Evolutionary conservation across 1,140 invertebrate species (phyloP).

Genomic region (Elysia chlorotica): DNA sequence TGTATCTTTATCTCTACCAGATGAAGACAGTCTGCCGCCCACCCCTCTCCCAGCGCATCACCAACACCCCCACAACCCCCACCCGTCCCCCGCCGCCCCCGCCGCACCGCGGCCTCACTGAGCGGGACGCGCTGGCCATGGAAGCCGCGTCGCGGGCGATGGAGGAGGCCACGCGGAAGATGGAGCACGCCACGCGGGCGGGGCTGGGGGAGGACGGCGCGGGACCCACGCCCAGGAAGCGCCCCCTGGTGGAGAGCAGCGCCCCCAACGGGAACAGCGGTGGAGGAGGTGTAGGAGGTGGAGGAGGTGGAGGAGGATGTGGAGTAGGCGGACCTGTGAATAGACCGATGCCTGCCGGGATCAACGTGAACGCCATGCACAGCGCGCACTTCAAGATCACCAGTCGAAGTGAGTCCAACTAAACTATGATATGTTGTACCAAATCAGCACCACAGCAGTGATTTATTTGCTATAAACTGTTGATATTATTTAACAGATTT

Average conservation of each 20-base stretch:
- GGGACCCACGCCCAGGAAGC: slow-evolving; percentile 62
- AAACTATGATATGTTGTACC: too few species aligned
- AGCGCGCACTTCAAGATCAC: slow-evolving; percentile 89
- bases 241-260: slow-evolving; percentile 62
- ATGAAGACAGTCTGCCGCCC: slow-evolving; percentile 53
- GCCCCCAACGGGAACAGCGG: slow-evolving; percentile 42
- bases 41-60: slow-evolving; percentile 45
- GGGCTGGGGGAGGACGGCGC: slow-evolving; percentile 46
- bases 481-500: background rate
- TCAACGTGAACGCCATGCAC: too few species aligned
- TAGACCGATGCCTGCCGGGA: too few species aligned
- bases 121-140: slow-evolving; percentile 61
- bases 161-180: slow-evolving; percentile 59
- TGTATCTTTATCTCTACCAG: slow-evolving; percentile 31
- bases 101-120: slow-evolving; percentile 53
- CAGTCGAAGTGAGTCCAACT: slow-evolving; percentile 82
- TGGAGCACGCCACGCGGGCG: slow-evolving; percentile 54
- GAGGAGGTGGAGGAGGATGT: too few species aligned
- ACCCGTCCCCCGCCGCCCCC: too few species aligned
- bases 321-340: too few species aligned
- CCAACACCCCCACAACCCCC: too few species aligned
- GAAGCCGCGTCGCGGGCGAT: slow-evolving; percentile 59
- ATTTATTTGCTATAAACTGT: too few species aligned
- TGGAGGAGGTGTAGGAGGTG: too few species aligned
- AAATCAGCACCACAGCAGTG: too few species aligned